Percentiles rank a stretch among this genome's conserved stretches.
Conservation (phyloP, 2,797 vertebrate species). For the Lithobates sylvaticus region DNA sequence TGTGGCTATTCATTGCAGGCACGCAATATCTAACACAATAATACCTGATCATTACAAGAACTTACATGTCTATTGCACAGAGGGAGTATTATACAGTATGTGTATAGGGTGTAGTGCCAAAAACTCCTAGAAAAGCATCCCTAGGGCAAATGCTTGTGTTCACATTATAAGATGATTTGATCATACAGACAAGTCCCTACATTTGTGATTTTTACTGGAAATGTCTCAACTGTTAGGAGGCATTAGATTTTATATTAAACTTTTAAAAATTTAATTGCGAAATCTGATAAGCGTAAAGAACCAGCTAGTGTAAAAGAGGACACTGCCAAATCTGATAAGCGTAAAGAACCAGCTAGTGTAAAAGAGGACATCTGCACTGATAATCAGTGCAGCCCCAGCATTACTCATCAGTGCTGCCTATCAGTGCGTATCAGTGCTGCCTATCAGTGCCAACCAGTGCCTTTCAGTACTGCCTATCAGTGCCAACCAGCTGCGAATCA, state of each 20-base stretch:
- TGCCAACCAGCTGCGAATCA: too few relatives aligned
- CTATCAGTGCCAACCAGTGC: too few relatives aligned
- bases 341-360: too few relatives aligned
- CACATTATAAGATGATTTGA: background rate
- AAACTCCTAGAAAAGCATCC: slow-evolving; percentile 14
- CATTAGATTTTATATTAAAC: background rate
- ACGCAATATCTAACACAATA: background rate
- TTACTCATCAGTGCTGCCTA: too few relatives aligned
- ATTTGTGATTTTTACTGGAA: background rate
- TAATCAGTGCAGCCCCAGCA: too few relatives aligned
- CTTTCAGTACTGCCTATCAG: too few relatives aligned
- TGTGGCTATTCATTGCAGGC: background rate
- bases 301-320: too few relatives aligned
- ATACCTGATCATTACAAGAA: background rate
- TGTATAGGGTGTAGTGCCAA: background rate
- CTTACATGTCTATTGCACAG: background rate
- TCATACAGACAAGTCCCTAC: slow-evolving; percentile 2
- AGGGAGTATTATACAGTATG: background rate
- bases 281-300: too few relatives aligned
- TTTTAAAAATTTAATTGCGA: background rate
- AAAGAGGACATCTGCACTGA: too few relatives aligned
- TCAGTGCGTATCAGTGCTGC: too few relatives aligned
- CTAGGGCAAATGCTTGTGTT: background rate
- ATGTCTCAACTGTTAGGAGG: background rate
- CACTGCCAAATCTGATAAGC: too few relatives aligned